These are phyloP conservation scores for Pycnomerus fuliginosus DNA, from an alignment of 2,888 invertebrate genomes.

Conservation along the genomic window DNA sequence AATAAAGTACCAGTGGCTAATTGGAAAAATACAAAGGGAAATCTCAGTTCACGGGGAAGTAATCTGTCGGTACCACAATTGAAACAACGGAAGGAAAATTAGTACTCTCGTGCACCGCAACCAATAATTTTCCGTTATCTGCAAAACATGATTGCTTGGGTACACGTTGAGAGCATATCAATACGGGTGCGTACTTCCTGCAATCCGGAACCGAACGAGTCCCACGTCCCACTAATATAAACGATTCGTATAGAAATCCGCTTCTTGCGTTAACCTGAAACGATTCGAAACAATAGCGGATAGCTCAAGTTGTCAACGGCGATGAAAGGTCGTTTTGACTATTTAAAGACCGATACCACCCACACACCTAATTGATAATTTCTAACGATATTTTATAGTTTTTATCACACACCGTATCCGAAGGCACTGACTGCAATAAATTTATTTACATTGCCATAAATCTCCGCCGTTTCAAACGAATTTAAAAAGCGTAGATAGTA, in stretches of 20 bases:
- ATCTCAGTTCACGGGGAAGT: no score
- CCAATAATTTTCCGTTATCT: slow-evolving; percentile 10
- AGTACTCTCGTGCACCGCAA: slow-evolving; percentile 6
- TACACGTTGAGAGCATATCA: slow-evolving; percentile 13
- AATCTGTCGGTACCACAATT: no score
- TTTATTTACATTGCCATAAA: slow-evolving; percentile 9
- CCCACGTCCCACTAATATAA: slow-evolving; percentile 41
- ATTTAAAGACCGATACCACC: slow-evolving; percentile 14
- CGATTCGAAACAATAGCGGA: slow-evolving; percentile 41
- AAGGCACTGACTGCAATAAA: slow-evolving; percentile 14
- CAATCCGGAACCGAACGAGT: slow-evolving; percentile 35
- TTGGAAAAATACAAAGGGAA: no score
- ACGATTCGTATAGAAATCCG: slow-evolving; percentile 36
- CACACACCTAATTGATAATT: slow-evolving; percentile 12
- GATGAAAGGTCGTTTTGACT: slow-evolving; percentile 10
- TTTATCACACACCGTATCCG: background rate
- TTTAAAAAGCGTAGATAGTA: slow-evolving; percentile 3
- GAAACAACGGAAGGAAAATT: slow-evolving; percentile 10
- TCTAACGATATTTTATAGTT: slow-evolving; percentile 14
- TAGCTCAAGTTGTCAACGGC: slow-evolving; percentile 37
- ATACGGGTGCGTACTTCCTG: slow-evolving; percentile 15
- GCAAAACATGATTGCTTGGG: slow-evolving; percentile 10
- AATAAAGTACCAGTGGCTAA: no score
- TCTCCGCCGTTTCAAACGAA: slow-evolving; percentile 5
- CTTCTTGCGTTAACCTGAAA: slow-evolving; percentile 40